phyloP scores from a whole-genome alignment of 2,888 invertebrate species.

The Lucinisca nassula region DNA sequence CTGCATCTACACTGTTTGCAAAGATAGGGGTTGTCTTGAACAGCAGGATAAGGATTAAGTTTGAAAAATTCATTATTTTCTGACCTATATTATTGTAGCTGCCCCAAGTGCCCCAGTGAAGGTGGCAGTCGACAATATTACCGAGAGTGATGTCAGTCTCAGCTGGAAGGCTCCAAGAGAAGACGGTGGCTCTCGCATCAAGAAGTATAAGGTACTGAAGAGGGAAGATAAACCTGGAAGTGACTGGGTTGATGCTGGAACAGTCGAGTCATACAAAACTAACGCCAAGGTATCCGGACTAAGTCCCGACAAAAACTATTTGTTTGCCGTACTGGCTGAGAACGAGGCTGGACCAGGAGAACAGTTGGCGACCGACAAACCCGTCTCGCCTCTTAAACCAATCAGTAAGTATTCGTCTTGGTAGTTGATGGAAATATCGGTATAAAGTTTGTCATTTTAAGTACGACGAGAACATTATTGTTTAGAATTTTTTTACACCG shows the following conservation, averaged over 20 bases:
- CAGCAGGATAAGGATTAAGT: too few species aligned
- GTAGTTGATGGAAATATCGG: too few species aligned
- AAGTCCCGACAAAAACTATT: constrained; percentile 95
- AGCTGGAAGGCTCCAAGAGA: constrained; percentile 86
- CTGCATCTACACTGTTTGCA: too few species aligned
- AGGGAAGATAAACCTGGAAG: constrained; percentile 74
- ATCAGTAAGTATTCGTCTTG: constrained; percentile 71
- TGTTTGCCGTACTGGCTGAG: constrained; percentile 97
- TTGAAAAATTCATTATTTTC: too few species aligned
- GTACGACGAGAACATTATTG: too few species aligned
- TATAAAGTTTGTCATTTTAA: too few species aligned
- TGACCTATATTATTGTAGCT: constrained; percentile 66
- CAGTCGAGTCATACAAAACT: constrained; percentile 74
- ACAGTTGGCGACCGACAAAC: constrained; percentile 90
- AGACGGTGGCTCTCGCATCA: constrained; percentile 82
- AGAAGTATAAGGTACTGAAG: constrained; percentile 79
- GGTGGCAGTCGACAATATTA: constrained; percentile 69
- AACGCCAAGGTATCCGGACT: constrained; percentile 70
- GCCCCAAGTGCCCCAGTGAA: constrained; percentile 76
- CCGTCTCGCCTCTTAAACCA: constrained; percentile 77
- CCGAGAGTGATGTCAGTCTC: constrained; percentile 74
- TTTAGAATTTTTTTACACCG: too few species aligned
- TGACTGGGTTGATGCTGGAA: constrained; percentile 72
- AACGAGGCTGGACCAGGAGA: constrained; percentile 96
- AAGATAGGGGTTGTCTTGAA: too few species aligned